Percentiles rank a stretch among this genome's conserved stretches.
Evolutionary conservation across 2,797 vertebrate genomes (phyloP).

Genomic region (Manis javanica): DNA sequence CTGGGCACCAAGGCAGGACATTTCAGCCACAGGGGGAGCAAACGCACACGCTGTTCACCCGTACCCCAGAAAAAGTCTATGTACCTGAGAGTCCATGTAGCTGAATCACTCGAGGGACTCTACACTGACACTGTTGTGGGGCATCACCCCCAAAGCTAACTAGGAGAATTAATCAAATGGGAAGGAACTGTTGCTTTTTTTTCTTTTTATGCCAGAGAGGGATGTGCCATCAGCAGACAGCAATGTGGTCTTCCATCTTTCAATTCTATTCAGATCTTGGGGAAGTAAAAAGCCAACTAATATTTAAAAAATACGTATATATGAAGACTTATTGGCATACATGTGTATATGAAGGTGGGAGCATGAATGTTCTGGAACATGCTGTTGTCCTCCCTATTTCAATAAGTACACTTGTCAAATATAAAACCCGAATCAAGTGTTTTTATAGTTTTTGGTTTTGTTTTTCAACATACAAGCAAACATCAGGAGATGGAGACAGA

Average conservation of each 20-base stretch:
- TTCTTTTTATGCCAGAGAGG: background rate
- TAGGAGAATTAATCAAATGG: too few species aligned
- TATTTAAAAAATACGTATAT: background rate
- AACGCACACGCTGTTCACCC: accelerated
- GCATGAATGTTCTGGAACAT: background rate
- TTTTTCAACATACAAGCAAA: background rate
- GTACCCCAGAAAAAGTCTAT: background rate
- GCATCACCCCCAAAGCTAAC: background rate
- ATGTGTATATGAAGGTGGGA: background rate
- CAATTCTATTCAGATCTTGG: background rate
- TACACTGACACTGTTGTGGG: accelerated
- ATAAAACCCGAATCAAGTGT: background rate
- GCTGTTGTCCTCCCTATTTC: background rate
- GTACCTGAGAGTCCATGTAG: background rate
- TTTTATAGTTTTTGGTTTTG: background rate
- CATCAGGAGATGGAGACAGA: background rate
- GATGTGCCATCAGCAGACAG: accelerated
- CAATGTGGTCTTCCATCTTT: background rate
- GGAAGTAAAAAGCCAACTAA: background rate
- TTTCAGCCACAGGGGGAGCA: accelerated
- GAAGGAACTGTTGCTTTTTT: background rate
- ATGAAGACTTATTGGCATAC: too few species aligned
- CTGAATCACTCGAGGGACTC: background rate
- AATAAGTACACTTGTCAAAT: background rate
- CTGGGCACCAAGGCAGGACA: accelerated